phyloP scores from a whole-genome alignment of 2,797 vertebrate genomes.

The Liasis olivaceus region DNA sequence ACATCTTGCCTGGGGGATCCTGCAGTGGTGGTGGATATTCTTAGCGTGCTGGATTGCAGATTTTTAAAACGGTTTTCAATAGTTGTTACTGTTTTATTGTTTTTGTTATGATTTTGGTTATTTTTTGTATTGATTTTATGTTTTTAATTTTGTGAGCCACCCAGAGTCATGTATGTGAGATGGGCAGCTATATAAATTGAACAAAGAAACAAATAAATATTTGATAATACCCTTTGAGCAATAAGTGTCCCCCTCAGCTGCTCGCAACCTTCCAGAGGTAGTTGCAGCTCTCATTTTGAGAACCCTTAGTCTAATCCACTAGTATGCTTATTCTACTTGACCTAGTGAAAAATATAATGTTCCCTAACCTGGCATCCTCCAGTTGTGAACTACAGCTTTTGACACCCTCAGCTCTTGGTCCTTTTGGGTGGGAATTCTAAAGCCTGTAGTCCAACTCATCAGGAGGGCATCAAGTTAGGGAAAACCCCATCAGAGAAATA shows the following conservation, averaged over 20 bases:
- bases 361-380: not conserved
- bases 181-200: not conserved
- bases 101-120: not conserved
- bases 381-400: not conserved
- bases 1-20: not conserved
- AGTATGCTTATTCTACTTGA: not conserved
- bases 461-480: not conserved
- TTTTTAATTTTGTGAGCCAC: not conserved
- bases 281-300: not conserved
- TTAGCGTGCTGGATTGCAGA: not conserved
- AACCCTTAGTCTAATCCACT: not conserved
- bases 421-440: not conserved
- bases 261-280: not conserved
- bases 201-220: not conserved
- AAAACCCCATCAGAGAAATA: conserved; percentile 68
- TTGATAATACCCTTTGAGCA: not conserved
- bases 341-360: not conserved
- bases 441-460: not conserved
- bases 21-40: not conserved
- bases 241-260: not conserved
- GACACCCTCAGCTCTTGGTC: not conserved
- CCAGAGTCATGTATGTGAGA: not conserved
- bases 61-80: not conserved
- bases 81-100: not conserved
- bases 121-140: not conserved